Percentiles rank a stretch among this genome's conserved stretches.
Conservation (phyloP, 2,113 vertebrate genomes). For the Etheostoma spectabile region DNA sequence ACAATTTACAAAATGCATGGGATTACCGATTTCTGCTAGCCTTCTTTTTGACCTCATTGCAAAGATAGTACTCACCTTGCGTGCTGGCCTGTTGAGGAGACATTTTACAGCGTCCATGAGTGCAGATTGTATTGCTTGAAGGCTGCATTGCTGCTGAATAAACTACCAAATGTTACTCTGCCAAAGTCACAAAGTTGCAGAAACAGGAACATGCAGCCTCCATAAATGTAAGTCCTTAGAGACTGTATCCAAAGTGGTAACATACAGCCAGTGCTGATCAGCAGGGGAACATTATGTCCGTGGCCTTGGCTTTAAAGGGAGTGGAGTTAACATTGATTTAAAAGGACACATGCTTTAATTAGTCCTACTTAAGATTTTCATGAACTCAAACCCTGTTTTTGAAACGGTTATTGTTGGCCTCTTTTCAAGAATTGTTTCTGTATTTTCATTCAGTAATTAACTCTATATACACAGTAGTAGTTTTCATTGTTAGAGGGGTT, state of each 20-base stretch:
- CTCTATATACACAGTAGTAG: neutral
- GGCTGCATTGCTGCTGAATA: constrained; percentile 14
- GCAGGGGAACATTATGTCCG: neutral
- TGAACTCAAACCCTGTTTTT: neutral
- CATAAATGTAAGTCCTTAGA: neutral
- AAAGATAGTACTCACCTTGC: constrained; percentile 28
- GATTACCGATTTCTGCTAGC: too few species aligned
- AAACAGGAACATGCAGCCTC: constrained; percentile 29
- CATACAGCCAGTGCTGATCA: neutral
- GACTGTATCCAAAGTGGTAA: constrained; percentile 2
- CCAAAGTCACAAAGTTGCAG: constrained; percentile 52
- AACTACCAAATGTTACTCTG: constrained; percentile 14
- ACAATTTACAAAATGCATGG: neutral
- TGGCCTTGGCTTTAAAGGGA: constrained; percentile 26
- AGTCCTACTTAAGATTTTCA: neutral
- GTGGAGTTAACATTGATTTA: neutral
- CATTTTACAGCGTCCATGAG: constrained; percentile 3
- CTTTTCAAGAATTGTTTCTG: neutral
- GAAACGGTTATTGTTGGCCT: too few species aligned
- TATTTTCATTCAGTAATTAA: neutral
- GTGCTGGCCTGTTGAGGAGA: neutral
- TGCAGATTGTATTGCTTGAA: constrained; percentile 16
- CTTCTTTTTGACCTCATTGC: neutral
- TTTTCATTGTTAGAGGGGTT: neutral
- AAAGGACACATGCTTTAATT: neutral